Base-by-base conservation (phyloP, 2,797 vertebrate genomes). In the Pitangus sulphuratus region DNA sequence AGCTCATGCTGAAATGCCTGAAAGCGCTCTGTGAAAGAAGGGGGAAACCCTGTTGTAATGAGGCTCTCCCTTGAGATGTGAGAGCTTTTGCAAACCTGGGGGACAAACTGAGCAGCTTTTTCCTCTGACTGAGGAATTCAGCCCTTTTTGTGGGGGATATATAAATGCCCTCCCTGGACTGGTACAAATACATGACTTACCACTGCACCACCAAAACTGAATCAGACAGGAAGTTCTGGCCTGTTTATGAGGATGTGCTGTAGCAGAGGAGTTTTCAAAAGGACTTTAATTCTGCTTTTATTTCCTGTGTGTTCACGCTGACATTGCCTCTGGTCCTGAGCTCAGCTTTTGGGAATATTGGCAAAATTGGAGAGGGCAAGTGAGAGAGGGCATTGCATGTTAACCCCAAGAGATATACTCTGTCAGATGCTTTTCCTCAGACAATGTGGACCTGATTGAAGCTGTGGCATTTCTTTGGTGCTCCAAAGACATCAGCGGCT, bases 151-250 rank as follows among this genome's bases (percentile, higher is more conserved):
- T 51, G 50, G 21, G 39, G 28, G 64, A n/a, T 37, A 12, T 21
- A 14, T 31, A 61, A 71, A 22, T 48, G 15, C 15, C n/a, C 39
- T 82, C 40, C 37, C 11, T 15, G 56, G 11, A 35, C 48, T 54
- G 42, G 47, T 66, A 26, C 11, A 54, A 91, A 51, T 18, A 20
- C 1, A 2, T 24, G 35, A 21, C 6, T 6, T 74, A 45, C 16
- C 15, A 20, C 6, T 26, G 30, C 0, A 0, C 8, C 37, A 26
- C 11, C 3, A 4, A 56, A 84, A 71, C 13, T 3, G 3, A 11
- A 30, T 57, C 57, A 70, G 33, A 45, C 9, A 9, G 8, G 11
- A 62, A 47, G 48, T 30, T 82, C 35, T 44, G 25, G 25, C 8
- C 21, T 58, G 19, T 15, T 76, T 14, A n/a, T 28, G 54, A 66